Percentiles rank a stretch among this genome's conserved stretches.
Evolutionary conservation across 2,888 invertebrate genomes (phyloP).

Genomic region (Pardosa pseudoannulata): DNA sequence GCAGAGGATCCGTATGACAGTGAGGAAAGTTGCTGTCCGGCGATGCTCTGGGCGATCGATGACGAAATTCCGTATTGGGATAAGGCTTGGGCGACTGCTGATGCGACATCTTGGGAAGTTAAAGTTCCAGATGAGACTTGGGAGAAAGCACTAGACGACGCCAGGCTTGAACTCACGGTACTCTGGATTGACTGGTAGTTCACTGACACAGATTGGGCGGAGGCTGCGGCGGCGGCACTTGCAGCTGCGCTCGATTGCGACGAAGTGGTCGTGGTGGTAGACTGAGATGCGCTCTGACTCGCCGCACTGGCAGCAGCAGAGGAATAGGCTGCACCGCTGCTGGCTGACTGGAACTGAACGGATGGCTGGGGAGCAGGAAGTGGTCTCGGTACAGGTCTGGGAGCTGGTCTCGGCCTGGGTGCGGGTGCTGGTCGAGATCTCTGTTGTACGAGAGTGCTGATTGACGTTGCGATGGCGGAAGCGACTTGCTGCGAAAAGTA

Average conservation of each 20-base stretch:
- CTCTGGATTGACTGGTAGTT: slow-evolving; percentile 20
- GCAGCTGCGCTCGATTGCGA: background rate
- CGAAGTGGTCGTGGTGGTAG: background rate
- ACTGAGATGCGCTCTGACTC: background rate
- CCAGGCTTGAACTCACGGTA: background rate
- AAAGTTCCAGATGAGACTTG: background rate
- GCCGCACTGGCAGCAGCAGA: background rate
- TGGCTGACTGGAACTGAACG: background rate
- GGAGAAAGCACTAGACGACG: background rate
- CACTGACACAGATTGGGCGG: background rate
- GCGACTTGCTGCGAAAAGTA: background rate
- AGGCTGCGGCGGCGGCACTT: background rate
- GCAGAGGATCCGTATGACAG: background rate
- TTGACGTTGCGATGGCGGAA: background rate
- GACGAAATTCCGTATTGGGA: slow-evolving; percentile 5
- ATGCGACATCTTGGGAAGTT: background rate
- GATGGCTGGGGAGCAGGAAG: background rate
- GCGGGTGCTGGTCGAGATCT: background rate
- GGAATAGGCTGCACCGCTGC: background rate
- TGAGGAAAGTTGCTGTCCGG: slow-evolving; percentile 4
- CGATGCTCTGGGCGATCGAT: background rate
- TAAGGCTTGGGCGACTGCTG: background rate
- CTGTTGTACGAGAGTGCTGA: background rate
- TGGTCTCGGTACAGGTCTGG: background rate
- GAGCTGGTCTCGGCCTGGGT: background rate